Percentiles rank a stretch among this genome's conserved stretches.
Conservation (phyloP, 1,140 invertebrate species). For the Lepidotrigona ventralis region DNA sequence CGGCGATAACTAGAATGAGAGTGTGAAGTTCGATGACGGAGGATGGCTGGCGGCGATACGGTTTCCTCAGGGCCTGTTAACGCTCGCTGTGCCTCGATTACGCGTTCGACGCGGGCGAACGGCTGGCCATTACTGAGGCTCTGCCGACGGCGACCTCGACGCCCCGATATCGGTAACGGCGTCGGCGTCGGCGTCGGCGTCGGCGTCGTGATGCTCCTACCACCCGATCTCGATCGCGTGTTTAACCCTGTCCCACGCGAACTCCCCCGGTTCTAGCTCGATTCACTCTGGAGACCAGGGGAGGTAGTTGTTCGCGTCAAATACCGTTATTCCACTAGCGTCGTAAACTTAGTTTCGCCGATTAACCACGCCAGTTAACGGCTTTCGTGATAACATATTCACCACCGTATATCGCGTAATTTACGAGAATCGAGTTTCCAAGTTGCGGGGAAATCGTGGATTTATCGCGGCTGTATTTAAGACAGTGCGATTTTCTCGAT, state of each 20-base stretch:
- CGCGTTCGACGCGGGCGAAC: conserved; percentile 66
- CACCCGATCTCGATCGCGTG: conserved; percentile 58
- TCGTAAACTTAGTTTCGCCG: conserved; percentile 23
- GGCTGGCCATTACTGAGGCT: conserved; percentile 69
- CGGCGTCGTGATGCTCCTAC: conserved; percentile 60
- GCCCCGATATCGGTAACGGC: conserved; percentile 45
- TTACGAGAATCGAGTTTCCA: conserved; percentile 1
- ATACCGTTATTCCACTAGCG: conserved; percentile 8
- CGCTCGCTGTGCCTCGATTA: conserved; percentile 31
- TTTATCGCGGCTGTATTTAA: background rate
- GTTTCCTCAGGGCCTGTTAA: conserved; percentile 64
- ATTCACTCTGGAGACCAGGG: background rate
- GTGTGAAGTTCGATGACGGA: conserved; percentile 29
- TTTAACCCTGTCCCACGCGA: conserved; percentile 51
- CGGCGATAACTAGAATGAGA: background rate
- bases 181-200: conserved; percentile 35
- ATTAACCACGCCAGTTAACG: conserved; percentile 20
- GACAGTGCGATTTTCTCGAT: background rate
- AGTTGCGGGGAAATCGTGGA: background rate
- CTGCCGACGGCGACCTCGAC: conserved; percentile 35
- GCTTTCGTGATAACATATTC: conserved; percentile 19
- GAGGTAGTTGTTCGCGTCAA: background rate
- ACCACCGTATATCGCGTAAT: background rate
- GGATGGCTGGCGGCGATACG: conserved; percentile 65
- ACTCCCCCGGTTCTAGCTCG: background rate